phyloP scores from a whole-genome alignment of 2,888 invertebrate genomes.

The Meteorus cinctellus region DNA sequence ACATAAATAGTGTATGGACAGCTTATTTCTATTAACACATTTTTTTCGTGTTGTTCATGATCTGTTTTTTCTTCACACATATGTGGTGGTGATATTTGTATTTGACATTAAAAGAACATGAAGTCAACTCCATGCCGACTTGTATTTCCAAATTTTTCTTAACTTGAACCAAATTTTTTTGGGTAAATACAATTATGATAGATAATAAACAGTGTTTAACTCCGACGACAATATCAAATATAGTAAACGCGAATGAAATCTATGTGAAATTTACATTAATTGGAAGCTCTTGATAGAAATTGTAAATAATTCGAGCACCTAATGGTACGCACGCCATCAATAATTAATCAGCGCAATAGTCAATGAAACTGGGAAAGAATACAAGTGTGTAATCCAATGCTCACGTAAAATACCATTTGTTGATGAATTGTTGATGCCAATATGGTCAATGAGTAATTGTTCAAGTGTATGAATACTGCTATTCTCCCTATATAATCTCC shows the following conservation, averaged over 20 bases:
- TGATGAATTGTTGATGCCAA: background rate
- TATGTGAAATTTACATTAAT: constrained; percentile 14
- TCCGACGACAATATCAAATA: background rate
- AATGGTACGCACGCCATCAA: background rate
- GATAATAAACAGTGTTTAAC: background rate
- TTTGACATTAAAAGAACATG: background rate
- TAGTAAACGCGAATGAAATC: background rate
- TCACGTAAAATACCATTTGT: background rate
- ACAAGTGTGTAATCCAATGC: constrained; percentile 1
- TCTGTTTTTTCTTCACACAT: background rate
- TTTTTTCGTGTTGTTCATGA: background rate
- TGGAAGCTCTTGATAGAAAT: constrained; percentile 6
- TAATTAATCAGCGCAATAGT: constrained; percentile 10
- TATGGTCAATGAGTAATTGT: background rate
- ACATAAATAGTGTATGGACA: background rate
- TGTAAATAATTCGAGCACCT: constrained; percentile 9
- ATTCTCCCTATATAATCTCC: no score
- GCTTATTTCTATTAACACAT: background rate
- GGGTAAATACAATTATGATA: background rate
- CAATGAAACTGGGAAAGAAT: background rate
- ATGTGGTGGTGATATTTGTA: background rate
- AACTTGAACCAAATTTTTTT: background rate
- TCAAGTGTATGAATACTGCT: background rate
- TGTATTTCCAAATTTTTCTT: background rate
- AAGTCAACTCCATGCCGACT: background rate